Conservation (phyloP, 2,797 vertebrate genomes). For the Lepidocolaptes lacrymiger region DNA sequence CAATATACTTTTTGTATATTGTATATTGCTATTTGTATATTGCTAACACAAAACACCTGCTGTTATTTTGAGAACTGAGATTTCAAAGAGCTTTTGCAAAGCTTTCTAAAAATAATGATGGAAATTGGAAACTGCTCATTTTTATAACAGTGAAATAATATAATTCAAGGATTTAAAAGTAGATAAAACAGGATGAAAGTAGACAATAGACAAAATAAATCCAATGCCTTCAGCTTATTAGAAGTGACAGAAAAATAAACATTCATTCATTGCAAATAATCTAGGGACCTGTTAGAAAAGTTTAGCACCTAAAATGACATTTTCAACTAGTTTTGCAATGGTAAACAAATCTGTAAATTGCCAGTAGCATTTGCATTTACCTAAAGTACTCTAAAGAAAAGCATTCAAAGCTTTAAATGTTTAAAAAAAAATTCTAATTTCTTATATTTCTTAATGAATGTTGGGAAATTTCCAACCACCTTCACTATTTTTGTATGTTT, state of each 20-base stretch:
- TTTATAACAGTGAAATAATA: background rate
- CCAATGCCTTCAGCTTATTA: background rate
- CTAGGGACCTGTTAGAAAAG: background rate
- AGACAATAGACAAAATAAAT: background rate
- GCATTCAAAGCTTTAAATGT: background rate
- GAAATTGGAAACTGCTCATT: background rate
- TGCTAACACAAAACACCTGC: background rate
- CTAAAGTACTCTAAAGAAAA: background rate
- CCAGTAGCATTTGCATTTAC: background rate
- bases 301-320: background rate
- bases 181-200: background rate
- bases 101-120: background rate
- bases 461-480: background rate
- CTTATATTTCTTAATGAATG: background rate
- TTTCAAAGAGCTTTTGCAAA: background rate
- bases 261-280: background rate
- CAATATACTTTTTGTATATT: too few relatives aligned
- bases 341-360: background rate
- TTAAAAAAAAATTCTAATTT: background rate
- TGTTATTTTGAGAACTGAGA: background rate
- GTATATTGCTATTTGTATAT: too few relatives aligned
- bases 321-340: background rate
- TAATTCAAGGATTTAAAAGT: background rate
- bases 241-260: background rate
- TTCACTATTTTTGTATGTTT: background rate